Evolutionary conservation across 2,113 vertebrate species (phyloP).

Genomic region (Riparia riparia): DNA sequence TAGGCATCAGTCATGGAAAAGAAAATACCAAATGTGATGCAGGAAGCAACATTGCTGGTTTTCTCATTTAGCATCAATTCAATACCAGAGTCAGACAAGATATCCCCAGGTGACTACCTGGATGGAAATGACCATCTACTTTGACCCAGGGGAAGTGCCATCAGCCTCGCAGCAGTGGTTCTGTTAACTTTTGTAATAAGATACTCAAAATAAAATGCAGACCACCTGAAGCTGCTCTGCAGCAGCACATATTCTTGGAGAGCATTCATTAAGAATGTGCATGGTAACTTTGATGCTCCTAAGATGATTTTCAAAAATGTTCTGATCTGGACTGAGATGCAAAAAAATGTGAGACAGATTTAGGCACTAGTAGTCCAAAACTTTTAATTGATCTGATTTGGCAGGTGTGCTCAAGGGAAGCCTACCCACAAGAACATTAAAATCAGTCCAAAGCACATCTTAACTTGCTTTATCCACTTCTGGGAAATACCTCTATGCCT

Average conservation of each 20-base stretch:
- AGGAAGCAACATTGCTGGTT: constrained; percentile 68
- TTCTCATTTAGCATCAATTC: background rate
- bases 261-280: background rate
- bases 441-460: background rate
- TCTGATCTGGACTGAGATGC: background rate
- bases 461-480: background rate
- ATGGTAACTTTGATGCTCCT: background rate
- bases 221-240: background rate
- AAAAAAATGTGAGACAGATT: background rate
- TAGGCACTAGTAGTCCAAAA: background rate
- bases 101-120: background rate
- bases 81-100: background rate
- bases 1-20: constrained; percentile 55
- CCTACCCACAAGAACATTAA: background rate
- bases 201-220: background rate
- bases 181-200: background rate
- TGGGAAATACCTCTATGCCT: background rate
- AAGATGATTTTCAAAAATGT: background rate
- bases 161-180: background rate
- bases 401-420: background rate
- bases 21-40: constrained; percentile 33
- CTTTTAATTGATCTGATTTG: background rate
- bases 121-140: background rate
- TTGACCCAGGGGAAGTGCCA: background rate
- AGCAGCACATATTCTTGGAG: background rate